phyloP scores from a whole-genome alignment of 53 echinoderm and acorn worm genomes.

The Echinometra lucunter region DNA sequence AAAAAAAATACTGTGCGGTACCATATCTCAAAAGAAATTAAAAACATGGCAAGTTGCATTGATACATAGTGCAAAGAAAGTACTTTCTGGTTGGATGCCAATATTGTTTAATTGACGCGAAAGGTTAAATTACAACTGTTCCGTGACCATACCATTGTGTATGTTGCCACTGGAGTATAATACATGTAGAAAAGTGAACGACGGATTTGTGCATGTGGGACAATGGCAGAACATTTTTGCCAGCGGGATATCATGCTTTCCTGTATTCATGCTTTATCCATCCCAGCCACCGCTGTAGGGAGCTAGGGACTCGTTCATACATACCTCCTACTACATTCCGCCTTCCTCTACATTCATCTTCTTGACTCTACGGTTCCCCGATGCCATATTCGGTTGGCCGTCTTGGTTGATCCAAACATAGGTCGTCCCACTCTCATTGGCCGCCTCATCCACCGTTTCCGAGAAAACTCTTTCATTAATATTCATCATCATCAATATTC shows the following conservation, averaged over 20 bases:
- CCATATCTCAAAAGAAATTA: no score
- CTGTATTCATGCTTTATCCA: not conserved
- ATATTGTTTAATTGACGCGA: conserved; percentile 10
- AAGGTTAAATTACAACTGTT: conserved; percentile 24
- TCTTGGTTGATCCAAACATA: conserved; percentile 65
- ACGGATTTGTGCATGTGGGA: not conserved
- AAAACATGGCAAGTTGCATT: no score
- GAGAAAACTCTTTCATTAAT: conserved; percentile 35
- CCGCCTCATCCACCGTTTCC: conserved; percentile 35
- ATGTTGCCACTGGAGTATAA: not conserved
- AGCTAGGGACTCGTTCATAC: conserved; percentile 25
- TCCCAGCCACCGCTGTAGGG: conserved; percentile 7
- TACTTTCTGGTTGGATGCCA: conserved; percentile 10
- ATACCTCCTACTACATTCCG: conserved; percentile 62
- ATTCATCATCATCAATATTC: conserved; percentile 56
- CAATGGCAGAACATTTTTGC: conserved; percentile 7
- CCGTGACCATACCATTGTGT: not conserved
- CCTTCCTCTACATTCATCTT: conserved; percentile 48
- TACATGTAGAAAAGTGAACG: not conserved
- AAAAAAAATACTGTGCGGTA: no score
- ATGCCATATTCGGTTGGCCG: conserved; percentile 68
- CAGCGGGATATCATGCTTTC: conserved; percentile 9
- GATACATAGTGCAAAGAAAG: not conserved
- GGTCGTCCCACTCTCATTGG: conserved; percentile 58
- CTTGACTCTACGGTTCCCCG: conserved; percentile 26